Evolutionary conservation across 1,140 invertebrate genomes (phyloP).

Genomic region (Mycetomoellerius zeteki): DNA sequence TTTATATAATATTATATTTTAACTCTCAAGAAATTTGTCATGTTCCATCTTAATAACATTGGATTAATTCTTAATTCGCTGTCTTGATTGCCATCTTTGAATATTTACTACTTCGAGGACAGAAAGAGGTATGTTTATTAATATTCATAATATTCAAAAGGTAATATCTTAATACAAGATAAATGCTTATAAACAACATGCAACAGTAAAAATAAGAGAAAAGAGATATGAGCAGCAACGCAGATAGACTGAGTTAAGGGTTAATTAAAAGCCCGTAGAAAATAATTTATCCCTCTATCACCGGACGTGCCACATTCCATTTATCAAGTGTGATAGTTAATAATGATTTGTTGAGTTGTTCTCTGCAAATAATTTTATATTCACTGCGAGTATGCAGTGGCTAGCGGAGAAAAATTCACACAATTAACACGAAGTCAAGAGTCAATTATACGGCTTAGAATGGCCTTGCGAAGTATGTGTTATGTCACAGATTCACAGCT

Average conservation of each 20-base stretch:
- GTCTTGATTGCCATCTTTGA: neutral
- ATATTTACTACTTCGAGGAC: neutral
- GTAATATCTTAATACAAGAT: neutral
- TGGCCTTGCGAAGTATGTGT: slow-evolving; percentile 56
- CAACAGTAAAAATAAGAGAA: neutral
- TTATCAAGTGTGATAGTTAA: neutral
- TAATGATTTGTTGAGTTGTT: neutral
- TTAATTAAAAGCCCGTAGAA: slow-evolving; percentile 3
- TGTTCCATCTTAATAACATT: neutral
- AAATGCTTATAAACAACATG: neutral
- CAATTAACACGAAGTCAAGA: slow-evolving; percentile 66
- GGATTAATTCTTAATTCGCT: neutral
- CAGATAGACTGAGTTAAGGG: neutral
- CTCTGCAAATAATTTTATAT: slow-evolving; percentile 28
- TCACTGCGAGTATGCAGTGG: neutral
- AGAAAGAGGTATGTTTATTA: neutral
- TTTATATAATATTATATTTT: too few relatives aligned
- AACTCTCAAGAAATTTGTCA: neutral
- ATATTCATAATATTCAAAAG: slow-evolving; percentile 1
- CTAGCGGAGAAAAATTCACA: slow-evolving; percentile 41
- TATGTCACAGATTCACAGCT: slow-evolving; percentile 39
- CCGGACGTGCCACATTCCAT: slow-evolving; percentile 4
- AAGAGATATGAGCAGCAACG: neutral
- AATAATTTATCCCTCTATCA: slow-evolving; percentile 15
- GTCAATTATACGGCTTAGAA: slow-evolving; percentile 60